Conservation (phyloP, 2,888 invertebrate genomes). For the Microplitis manilae region DNA sequence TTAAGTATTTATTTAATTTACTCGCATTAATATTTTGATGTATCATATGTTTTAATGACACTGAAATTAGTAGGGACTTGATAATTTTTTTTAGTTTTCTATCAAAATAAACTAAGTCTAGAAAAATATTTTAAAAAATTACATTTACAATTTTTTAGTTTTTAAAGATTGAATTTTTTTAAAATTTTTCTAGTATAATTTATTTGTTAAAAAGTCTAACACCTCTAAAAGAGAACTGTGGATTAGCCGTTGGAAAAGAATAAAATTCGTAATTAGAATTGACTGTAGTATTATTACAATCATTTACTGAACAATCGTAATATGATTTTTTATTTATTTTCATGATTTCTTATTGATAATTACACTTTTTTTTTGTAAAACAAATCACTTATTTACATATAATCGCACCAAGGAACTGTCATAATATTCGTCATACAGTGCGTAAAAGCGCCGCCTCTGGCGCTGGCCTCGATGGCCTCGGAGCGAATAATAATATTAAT, state of each 20-base stretch:
- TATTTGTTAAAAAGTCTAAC: too few relatives aligned
- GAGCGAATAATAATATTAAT: background rate
- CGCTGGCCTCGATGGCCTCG: conserved; percentile 11
- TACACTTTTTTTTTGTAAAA: conserved; percentile 2
- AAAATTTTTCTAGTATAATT: too few relatives aligned
- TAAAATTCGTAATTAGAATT: too few relatives aligned
- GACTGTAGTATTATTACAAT: conserved; percentile 4
- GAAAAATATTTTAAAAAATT: too few relatives aligned
- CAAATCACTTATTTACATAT: background rate
- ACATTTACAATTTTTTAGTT: too few relatives aligned
- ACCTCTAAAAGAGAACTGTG: too few relatives aligned
- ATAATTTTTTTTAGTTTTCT: too few relatives aligned
- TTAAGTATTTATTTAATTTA: too few relatives aligned
- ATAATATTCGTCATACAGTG: conserved; percentile 9
- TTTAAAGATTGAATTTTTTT: too few relatives aligned
- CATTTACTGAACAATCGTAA: conserved; percentile 2
- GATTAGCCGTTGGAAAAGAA: too few relatives aligned
- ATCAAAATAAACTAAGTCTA: too few relatives aligned
- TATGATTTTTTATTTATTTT: background rate
- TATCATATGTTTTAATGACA: background rate
- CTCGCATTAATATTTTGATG: too few relatives aligned
- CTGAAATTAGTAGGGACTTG: background rate
- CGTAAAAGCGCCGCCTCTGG: conserved; percentile 14
- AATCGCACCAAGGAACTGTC: background rate
- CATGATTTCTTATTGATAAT: background rate